phyloP scores from a whole-genome alignment of 2,113 vertebrate genomes.

The Scytalopus superciliaris region DNA sequence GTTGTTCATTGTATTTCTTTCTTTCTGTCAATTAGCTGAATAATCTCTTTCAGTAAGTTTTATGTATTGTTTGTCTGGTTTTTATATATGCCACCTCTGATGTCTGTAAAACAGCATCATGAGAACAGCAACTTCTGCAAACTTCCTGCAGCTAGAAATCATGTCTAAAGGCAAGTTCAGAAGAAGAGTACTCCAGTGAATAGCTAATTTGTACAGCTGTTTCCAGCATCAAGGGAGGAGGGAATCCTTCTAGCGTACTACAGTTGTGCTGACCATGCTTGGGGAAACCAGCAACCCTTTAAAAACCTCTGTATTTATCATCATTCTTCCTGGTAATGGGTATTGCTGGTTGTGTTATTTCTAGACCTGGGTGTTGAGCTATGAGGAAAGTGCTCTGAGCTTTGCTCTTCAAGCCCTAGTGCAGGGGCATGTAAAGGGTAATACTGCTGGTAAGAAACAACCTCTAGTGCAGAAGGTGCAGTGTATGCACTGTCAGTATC shows the following conservation, averaged over 20 bases:
- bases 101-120: not conserved
- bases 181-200: not conserved
- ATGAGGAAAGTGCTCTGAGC: not conserved
- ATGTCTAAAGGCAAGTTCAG: not conserved
- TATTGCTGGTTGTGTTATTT: not conserved
- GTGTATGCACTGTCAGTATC: accelerated
- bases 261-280: not conserved
- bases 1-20: not conserved
- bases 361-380: not conserved
- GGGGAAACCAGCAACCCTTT: not conserved
- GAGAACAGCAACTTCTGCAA: not conserved
- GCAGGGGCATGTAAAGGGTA: not conserved
- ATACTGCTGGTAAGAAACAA: not conserved
- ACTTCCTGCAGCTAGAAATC: not conserved
- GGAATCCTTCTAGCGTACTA: not conserved
- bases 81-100: not conserved
- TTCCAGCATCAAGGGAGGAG: not conserved
- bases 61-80: not conserved
- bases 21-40: not conserved
- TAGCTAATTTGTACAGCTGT: not conserved
- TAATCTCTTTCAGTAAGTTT: not conserved
- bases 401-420: not conserved
- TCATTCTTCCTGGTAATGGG: accelerated
- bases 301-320: not conserved
- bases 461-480: not conserved